These are phyloP conservation scores for Himalopsyche kuldschensis DNA, from an alignment of 2,888 invertebrate species.

Conservation along the genomic window DNA sequence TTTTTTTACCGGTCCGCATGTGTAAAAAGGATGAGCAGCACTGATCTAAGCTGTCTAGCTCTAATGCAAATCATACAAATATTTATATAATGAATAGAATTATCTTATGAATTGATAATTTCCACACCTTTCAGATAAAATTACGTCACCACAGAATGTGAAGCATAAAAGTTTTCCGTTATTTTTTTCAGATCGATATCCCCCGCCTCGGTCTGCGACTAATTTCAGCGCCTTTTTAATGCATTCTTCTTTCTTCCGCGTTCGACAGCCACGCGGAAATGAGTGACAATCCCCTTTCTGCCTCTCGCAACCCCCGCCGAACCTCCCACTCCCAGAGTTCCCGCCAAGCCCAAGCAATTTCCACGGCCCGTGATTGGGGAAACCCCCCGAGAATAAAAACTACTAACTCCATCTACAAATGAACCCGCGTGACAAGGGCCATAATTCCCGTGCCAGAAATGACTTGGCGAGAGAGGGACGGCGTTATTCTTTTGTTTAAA, in stretches of 20 bases:
- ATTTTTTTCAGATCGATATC: background rate
- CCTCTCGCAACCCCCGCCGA: background rate
- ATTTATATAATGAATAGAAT: too few species aligned
- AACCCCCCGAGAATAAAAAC: slow-evolving; percentile 39
- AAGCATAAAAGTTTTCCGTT: background rate
- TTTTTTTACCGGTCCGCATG: too few species aligned
- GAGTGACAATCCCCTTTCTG: slow-evolving; percentile 21
- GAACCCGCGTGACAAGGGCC: slow-evolving; percentile 39
- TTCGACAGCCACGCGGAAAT: slow-evolving; percentile 15
- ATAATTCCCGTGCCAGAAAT: slow-evolving; percentile 38
- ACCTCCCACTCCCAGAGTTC: background rate
- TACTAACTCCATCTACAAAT: slow-evolving; percentile 41
- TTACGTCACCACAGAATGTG: background rate
- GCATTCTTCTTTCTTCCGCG: slow-evolving; percentile 18
- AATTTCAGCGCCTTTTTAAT: background rate
- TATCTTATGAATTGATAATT: too few species aligned
- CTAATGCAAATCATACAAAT: too few species aligned
- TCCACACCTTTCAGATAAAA: background rate
- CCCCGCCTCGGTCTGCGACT: background rate
- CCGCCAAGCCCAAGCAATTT: slow-evolving; percentile 34
- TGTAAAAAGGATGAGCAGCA: too few species aligned
- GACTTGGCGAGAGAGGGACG: slow-evolving; percentile 29
- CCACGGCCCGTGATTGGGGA: slow-evolving; percentile 40
- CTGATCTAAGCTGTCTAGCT: too few species aligned
- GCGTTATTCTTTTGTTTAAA: slow-evolving; percentile 37